Conservation (phyloP, 2,888 invertebrate species). For the Ctenicera cuprea region DNA sequence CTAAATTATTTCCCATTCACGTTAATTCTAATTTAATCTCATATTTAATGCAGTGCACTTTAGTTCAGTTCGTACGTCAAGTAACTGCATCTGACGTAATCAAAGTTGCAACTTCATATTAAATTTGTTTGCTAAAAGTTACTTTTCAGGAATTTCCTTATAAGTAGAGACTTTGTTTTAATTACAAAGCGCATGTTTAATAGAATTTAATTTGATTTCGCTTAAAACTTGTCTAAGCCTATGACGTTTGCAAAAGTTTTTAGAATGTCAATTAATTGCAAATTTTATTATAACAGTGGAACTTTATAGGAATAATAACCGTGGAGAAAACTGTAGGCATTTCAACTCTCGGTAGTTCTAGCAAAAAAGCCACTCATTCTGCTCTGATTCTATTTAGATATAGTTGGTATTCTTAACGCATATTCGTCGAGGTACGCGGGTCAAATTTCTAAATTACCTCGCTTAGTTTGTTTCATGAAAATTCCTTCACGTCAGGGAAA, state of each 20-base stretch:
- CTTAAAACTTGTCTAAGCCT: conserved; percentile 22
- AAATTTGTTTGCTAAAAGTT: too few species aligned
- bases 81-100: too few species aligned
- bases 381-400: conserved; percentile 27
- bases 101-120: too few species aligned
- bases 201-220: conserved; percentile 16
- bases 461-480: conserved; percentile 21
- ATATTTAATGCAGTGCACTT: too few species aligned
- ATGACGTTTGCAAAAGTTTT: conserved; percentile 9
- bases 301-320: conserved; percentile 1
- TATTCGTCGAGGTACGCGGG: not conserved
- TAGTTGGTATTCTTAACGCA: conserved; percentile 25
- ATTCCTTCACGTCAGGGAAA: conserved; percentile 12
- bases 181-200: conserved; percentile 5
- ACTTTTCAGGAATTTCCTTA: conserved; percentile 14
- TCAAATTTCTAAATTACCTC: conserved; percentile 28
- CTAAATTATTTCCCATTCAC: too few species aligned
- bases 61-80: too few species aligned
- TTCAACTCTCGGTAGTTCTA: not conserved
- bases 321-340: not conserved
- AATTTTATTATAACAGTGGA: conserved; percentile 5
- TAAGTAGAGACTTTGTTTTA: conserved; percentile 2
- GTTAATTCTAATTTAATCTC: too few species aligned
- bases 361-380: conserved; percentile 13
- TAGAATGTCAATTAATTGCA: conserved; percentile 24